phyloP scores from a whole-genome alignment of 1,140 invertebrate species.

The Delia radicum region DNA sequence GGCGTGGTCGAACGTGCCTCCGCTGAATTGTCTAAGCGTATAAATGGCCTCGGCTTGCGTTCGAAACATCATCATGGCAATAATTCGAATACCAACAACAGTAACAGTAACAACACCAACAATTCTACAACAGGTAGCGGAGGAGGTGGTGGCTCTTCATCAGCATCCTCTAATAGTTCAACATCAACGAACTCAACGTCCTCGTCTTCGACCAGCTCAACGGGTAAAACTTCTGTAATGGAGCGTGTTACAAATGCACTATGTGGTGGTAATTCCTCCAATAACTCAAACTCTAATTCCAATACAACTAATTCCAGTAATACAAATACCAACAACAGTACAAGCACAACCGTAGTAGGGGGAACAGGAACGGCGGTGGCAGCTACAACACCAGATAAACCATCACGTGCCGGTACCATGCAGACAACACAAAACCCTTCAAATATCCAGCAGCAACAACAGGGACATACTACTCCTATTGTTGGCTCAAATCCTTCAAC shows the following conservation, averaged over 20 bases:
- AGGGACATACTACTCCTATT: slow-evolving; percentile 23
- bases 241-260: slow-evolving; percentile 82
- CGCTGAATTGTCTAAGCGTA: slow-evolving; percentile 81
- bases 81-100: slow-evolving; percentile 12
- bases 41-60: slow-evolving; percentile 78
- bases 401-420: slow-evolving; percentile 34
- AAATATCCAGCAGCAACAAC: slow-evolving; percentile 24
- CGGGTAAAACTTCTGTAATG: slow-evolving; percentile 69
- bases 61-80: slow-evolving; percentile 65
- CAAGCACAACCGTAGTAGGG: not conserved
- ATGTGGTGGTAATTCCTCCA: slow-evolving; percentile 65
- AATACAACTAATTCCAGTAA: slow-evolving; percentile 28
- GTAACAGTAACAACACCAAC: not conserved
- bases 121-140: slow-evolving; percentile 35
- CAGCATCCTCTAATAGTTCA: not conserved
- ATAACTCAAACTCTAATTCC: slow-evolving; percentile 32
- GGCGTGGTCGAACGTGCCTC: slow-evolving; percentile 82
- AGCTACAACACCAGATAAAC: slow-evolving; percentile 43
- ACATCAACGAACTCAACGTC: slow-evolving; percentile 14
- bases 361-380: not conserved
- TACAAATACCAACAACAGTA: slow-evolving; percentile 16
- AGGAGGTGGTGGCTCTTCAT: slow-evolving; percentile 39
- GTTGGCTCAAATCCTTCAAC: slow-evolving; percentile 20
- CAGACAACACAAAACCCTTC: not conserved
- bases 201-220: slow-evolving; percentile 27